Evolutionary conservation across 2,888 invertebrate genomes (phyloP).

Genomic region (Lymantria dispar): DNA sequence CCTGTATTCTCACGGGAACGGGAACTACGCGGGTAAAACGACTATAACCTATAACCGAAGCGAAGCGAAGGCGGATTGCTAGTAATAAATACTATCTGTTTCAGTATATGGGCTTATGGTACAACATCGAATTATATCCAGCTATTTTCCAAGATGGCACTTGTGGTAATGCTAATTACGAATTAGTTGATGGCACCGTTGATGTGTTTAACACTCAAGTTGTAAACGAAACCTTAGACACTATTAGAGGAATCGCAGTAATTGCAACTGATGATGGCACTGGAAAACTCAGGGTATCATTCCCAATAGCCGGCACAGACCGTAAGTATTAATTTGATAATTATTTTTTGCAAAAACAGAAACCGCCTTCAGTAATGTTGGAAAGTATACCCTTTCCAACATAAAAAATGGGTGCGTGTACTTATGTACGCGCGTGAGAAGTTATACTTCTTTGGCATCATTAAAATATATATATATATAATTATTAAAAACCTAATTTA

Average conservation of each 20-base stretch:
- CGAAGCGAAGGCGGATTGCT: no score
- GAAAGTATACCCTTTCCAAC: no score
- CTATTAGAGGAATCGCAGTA: slow-evolving; percentile 76
- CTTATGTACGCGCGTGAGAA: no score
- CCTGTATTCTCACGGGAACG: no score
- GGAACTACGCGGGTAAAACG: no score
- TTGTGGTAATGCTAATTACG: slow-evolving; percentile 58
- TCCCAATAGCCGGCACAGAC: slow-evolving; percentile 75
- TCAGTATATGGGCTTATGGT: slow-evolving; percentile 61
- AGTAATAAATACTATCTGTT: slow-evolving; percentile 13
- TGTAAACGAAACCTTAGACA: slow-evolving; percentile 66
- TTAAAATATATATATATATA: no score
- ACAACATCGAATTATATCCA: slow-evolving; percentile 60
- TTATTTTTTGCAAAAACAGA: neutral
- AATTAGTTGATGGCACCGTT: slow-evolving; percentile 41
- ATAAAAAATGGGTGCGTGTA: no score
- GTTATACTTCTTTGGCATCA: no score
- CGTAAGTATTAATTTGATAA: slow-evolving; percentile 49
- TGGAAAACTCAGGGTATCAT: slow-evolving; percentile 80
- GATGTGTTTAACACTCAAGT: slow-evolving; percentile 61
- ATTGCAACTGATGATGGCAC: slow-evolving; percentile 58
- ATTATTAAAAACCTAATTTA: no score
- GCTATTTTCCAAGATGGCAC: slow-evolving; percentile 49
- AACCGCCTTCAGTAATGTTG: no score
- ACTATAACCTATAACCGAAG: no score